A percentile compares a stretch with the other conserved stretches of the same genome.
Conservation (phyloP, 2,888 invertebrate species). For the Apotomis capreana region DNA sequence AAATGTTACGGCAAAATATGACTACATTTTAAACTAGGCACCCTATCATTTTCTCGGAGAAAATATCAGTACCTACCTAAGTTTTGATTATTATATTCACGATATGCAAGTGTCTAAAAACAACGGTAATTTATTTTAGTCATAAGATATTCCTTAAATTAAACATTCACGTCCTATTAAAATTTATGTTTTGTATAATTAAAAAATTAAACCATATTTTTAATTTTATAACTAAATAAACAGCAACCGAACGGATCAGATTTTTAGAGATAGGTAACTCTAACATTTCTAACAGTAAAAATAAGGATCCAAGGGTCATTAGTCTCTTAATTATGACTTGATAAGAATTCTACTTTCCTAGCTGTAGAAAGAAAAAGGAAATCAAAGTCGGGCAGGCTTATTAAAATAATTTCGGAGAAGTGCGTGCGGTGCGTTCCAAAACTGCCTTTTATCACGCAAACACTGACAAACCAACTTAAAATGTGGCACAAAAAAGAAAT, state of each 20-base stretch:
- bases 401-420: slow-evolving; percentile 79
- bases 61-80: not conserved
- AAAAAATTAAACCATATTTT: not conserved
- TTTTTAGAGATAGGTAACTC: not conserved
- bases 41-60: not conserved
- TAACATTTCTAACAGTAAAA: not conserved
- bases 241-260: not conserved
- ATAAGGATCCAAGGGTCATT: slow-evolving; percentile 16
- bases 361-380: slow-evolving; percentile 58
- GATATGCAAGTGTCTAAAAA: too few relatives aligned
- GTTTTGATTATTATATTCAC: too few relatives aligned
- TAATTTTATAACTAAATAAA: not conserved
- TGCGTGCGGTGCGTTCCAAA: slow-evolving; percentile 75
- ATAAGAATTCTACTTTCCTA: slow-evolving; percentile 38
- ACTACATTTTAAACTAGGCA: slow-evolving; percentile 1
- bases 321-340: slow-evolving; percentile 31
- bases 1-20: slow-evolving; percentile 12
- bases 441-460: slow-evolving; percentile 73
- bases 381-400: slow-evolving; percentile 76
- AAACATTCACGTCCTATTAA: not conserved
- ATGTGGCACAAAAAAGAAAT: slow-evolving; percentile 49
- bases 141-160: not conserved
- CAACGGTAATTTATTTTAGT: too few relatives aligned
- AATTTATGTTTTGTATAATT: not conserved
- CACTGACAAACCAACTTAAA: slow-evolving; percentile 56